Evolutionary conservation across 2,888 invertebrate genomes (phyloP).

Genomic region (Agelastica alni): DNA sequence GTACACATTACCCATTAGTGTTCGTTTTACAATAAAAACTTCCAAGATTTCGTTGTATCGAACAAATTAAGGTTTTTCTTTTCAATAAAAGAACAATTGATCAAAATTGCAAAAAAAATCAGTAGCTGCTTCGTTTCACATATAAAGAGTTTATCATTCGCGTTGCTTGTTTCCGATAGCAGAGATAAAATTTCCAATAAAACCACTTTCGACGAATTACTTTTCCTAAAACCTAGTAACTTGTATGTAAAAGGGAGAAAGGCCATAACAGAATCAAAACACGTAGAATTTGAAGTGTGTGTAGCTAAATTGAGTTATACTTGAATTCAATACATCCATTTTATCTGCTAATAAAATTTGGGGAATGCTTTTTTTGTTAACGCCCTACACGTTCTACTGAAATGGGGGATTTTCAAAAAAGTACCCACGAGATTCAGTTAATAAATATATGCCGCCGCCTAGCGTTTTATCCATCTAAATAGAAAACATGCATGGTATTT

Average conservation of each 20-base stretch:
- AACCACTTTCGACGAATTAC: conserved; percentile 28
- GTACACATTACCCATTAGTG: no score
- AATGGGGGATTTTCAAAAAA: conserved; percentile 13
- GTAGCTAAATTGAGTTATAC: conserved; percentile 35
- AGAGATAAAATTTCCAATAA: conserved; percentile 14
- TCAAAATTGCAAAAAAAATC: no score
- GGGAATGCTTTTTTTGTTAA: conserved; percentile 28
- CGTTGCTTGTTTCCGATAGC: no score
- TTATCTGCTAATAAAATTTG: conserved; percentile 33
- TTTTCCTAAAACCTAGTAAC: conserved; percentile 25
- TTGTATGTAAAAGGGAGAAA: conserved; percentile 28
- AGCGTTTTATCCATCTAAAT: no score
- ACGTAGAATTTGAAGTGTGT: conserved; percentile 35
- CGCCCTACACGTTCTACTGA: conserved; percentile 14
- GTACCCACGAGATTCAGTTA: conserved; percentile 12
- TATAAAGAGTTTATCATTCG: no score
- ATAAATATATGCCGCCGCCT: not conserved
- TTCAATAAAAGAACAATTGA: no score
- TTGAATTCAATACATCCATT: conserved; percentile 32
- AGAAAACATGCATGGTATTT: no score
- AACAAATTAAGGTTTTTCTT: no score
- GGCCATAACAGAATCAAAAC: conserved; percentile 34
- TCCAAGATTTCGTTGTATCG: no score
- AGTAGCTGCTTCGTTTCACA: no score
- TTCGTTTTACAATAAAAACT: no score